Conservation (phyloP, 2,888 invertebrate genomes). For the Lagria hirta region DNA sequence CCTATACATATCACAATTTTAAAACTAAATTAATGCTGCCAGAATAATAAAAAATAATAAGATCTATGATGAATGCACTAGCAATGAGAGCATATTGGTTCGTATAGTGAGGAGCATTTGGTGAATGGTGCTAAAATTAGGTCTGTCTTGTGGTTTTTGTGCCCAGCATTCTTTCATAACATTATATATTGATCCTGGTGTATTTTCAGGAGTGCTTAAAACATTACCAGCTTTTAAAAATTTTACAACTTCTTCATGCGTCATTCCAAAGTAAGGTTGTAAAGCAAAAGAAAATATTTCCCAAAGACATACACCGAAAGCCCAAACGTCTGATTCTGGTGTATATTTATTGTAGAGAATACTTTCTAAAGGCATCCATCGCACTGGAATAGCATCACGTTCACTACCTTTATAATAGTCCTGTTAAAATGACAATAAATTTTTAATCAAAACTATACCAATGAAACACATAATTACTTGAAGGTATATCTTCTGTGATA, state of each 20-base stretch:
- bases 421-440: slow-evolving; percentile 34
- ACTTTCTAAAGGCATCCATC: slow-evolving; percentile 98
- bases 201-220: slow-evolving; percentile 87
- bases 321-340: slow-evolving; percentile 96
- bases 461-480: slow-evolving; percentile 54
- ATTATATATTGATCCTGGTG: slow-evolving; percentile 82
- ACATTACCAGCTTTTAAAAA: slow-evolving; percentile 93
- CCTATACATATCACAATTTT: slow-evolving; percentile 30
- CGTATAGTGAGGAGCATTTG: slow-evolving; percentile 63
- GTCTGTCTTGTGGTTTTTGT: slow-evolving; percentile 79
- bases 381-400: slow-evolving; percentile 92
- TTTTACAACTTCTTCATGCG: slow-evolving; percentile 94
- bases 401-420: slow-evolving; percentile 96
- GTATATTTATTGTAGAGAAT: slow-evolving; percentile 96
- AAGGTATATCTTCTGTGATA: slow-evolving; percentile 93
- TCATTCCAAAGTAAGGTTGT: slow-evolving; percentile 96
- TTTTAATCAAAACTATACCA: slow-evolving; percentile 2
- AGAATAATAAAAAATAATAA: slow-evolving; percentile 2
- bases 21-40: slow-evolving; percentile 8
- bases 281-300: slow-evolving; percentile 95
- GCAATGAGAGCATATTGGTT: slow-evolving; percentile 43
- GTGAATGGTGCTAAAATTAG: slow-evolving; percentile 80
- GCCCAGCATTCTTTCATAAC: slow-evolving; percentile 95
- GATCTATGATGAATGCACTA: slow-evolving; percentile 30
- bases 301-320: slow-evolving; percentile 95